Evolutionary conservation across 2,113 vertebrate genomes (phyloP).

Genomic region (Dipodomys stephensi): DNA sequence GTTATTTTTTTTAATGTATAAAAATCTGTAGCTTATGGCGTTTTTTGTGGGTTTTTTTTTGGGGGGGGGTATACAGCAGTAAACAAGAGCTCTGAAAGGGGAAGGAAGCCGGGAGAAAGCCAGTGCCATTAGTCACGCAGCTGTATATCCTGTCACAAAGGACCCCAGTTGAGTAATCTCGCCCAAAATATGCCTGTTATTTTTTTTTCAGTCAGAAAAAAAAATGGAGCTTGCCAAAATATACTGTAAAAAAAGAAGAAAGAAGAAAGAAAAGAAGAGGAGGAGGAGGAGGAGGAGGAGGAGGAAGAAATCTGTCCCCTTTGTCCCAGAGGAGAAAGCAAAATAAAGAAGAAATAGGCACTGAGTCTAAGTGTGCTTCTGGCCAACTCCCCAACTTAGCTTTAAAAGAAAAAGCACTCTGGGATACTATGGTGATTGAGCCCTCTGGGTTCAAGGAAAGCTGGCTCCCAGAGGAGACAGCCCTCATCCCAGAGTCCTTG

Average conservation of each 20-base stretch:
- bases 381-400: conserved; percentile 63
- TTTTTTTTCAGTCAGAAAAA: conserved; percentile 84
- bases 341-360: conserved; percentile 76
- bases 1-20: conserved; percentile 73
- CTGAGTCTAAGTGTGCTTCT: conserved; percentile 63
- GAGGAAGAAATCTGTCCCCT: conserved; percentile 13
- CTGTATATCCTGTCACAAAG: conserved; percentile 90
- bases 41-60: conserved; percentile 69
- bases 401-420: conserved; percentile 65
- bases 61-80: conserved; percentile 77
- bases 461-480: not conserved
- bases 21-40: conserved; percentile 87
- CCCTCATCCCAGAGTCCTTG: not conserved
- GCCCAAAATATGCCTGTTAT: conserved; percentile 88
- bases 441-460: not conserved
- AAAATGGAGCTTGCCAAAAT: conserved; percentile 83
- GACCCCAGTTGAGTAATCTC: conserved; percentile 88
- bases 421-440: conserved; percentile 12
- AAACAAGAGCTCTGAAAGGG: conserved; percentile 89
- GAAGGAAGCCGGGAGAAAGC: conserved; percentile 90
- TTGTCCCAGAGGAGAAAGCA: conserved; percentile 62
- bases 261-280: not conserved
- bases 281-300: not conserved
- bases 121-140: conserved; percentile 89
- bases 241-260: conserved; percentile 80